These are phyloP conservation scores for Drosophila seguyi DNA, from an alignment of 1,140 invertebrate genomes.

Conservation along the genomic window DNA sequence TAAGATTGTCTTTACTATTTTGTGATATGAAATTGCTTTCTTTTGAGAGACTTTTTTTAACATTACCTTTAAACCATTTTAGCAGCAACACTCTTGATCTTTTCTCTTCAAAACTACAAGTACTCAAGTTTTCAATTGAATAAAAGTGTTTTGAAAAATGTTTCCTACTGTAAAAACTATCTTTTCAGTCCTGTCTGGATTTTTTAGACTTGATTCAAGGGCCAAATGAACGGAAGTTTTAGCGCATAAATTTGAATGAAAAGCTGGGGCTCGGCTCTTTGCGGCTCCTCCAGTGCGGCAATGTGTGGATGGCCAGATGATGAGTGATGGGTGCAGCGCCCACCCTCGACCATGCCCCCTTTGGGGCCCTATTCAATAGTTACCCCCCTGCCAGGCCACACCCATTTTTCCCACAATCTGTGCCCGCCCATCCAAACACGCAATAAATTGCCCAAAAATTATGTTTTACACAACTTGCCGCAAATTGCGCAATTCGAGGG, in stretches of 20 bases:
- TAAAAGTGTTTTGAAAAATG: neutral
- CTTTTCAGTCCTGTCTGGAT: constrained; percentile 7
- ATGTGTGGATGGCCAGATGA: constrained; percentile 55
- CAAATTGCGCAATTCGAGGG: constrained; percentile 76
- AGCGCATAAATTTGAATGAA: constrained; percentile 78
- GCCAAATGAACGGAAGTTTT: constrained; percentile 77
- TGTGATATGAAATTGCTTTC: neutral
- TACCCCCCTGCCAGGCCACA: neutral
- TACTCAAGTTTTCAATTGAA: neutral
- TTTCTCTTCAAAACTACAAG: neutral
- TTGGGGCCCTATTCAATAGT: neutral
- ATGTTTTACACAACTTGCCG: constrained; percentile 77
- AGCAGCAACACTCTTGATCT: too few species aligned
- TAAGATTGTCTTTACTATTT: neutral
- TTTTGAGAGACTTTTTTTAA: neutral
- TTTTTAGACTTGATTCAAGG: constrained; percentile 50
- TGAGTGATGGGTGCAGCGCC: constrained; percentile 56
- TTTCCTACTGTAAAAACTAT: constrained; percentile 22
- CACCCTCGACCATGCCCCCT: neutral
- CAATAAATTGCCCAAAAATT: constrained; percentile 80
- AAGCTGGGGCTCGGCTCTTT: constrained; percentile 41
- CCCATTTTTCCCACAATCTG: constrained; percentile 32
- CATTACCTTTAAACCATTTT: too few species aligned
- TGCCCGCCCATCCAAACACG: constrained; percentile 56
- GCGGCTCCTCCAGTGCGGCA: constrained; percentile 2